These are phyloP conservation scores for Euzetes globulus DNA, from an alignment of 2,888 invertebrate species.

Conservation along the genomic window DNA sequence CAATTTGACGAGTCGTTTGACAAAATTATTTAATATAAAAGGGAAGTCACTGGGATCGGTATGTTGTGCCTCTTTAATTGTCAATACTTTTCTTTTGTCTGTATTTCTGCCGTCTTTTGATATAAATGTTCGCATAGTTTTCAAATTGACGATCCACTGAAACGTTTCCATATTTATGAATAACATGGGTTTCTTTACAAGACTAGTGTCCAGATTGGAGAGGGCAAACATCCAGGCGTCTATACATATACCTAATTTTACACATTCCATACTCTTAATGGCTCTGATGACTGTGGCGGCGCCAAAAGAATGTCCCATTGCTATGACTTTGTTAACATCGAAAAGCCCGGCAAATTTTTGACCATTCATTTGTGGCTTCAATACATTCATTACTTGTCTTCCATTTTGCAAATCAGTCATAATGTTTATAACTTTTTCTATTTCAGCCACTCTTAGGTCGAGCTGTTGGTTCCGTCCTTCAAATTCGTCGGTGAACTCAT, in stretches of 20 bases:
- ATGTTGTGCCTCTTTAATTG: slow-evolving; percentile 46
- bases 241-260: slow-evolving; percentile 53
- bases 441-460: slow-evolving; percentile 40
- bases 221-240: slow-evolving; percentile 60
- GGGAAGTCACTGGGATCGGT: slow-evolving; percentile 48
- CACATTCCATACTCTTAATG: slow-evolving; percentile 50
- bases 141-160: slow-evolving; percentile 51
- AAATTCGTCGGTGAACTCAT: not conserved
- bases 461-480: slow-evolving; percentile 41
- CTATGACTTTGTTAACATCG: slow-evolving; percentile 50
- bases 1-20: slow-evolving; percentile 43
- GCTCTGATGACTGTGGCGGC: slow-evolving; percentile 54
- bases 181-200: slow-evolving; percentile 52
- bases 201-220: slow-evolving; percentile 47
- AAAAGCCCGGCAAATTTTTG: slow-evolving; percentile 47
- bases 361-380: slow-evolving; percentile 49
- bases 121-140: slow-evolving; percentile 47
- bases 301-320: slow-evolving; percentile 62
- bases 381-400: slow-evolving; percentile 52
- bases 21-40: slow-evolving; percentile 44
- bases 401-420: slow-evolving; percentile 52
- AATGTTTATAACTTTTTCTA: slow-evolving; percentile 45
- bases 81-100: slow-evolving; percentile 38
- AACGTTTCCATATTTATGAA: slow-evolving; percentile 57
- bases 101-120: not conserved